Evolutionary conservation across 2,113 vertebrate genomes (phyloP).

Genomic region (Rhadina sibilatrix): DNA sequence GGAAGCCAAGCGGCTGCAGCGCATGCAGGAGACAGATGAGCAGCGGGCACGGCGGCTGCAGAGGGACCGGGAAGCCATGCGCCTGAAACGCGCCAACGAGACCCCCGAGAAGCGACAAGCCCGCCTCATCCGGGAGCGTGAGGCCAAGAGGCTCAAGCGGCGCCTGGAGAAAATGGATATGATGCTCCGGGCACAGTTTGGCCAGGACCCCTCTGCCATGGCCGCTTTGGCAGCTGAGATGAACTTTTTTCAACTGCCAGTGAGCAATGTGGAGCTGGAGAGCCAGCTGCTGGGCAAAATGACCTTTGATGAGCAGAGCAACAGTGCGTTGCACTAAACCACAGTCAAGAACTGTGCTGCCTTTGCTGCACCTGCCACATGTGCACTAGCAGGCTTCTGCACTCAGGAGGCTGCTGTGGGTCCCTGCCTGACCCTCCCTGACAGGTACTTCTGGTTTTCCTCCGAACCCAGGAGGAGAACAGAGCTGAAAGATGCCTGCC

Average conservation of each 20-base stretch:
- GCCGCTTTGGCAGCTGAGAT: conserved; percentile 94
- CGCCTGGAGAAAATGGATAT: conserved; percentile 97
- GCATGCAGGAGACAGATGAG: conserved; percentile 93
- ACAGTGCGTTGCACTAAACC: conserved; percentile 64
- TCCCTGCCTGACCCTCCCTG: background rate
- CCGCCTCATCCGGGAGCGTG: conserved; percentile 89
- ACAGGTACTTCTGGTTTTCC: background rate
- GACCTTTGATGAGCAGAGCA: conserved; percentile 79
- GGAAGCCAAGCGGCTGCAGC: conserved; percentile 93
- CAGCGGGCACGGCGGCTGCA: conserved; percentile 90
- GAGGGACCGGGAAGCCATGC: conserved; percentile 94
- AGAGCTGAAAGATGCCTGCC: background rate
- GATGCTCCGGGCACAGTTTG: conserved; percentile 92
- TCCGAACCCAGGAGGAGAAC: conserved; percentile 23
- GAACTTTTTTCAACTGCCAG: conserved; percentile 92
- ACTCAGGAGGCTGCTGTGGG: background rate
- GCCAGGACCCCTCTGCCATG: conserved; percentile 94
- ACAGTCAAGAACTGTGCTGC: background rate
- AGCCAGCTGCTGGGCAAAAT: conserved; percentile 85
- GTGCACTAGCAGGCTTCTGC: background rate
- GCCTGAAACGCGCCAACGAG: conserved; percentile 91
- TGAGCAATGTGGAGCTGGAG: conserved; percentile 84
- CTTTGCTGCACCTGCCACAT: background rate
- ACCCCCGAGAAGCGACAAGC: conserved; percentile 95
- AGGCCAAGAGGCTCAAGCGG: conserved; percentile 94